Conservation (phyloP, 2,888 invertebrate genomes). For the Cantharis lateralis region DNA sequence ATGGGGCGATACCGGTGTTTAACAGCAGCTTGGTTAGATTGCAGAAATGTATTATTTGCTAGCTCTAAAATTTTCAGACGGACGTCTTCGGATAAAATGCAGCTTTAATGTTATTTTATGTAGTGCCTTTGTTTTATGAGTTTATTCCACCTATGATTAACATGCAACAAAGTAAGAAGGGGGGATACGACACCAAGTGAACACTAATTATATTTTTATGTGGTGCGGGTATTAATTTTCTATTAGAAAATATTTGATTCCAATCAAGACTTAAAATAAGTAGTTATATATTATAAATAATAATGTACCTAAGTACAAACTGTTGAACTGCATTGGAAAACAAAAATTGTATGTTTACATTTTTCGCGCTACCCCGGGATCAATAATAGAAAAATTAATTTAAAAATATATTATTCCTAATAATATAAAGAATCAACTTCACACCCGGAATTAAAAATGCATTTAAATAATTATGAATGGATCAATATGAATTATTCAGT, state of each 20-base stretch:
- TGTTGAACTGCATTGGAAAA: too few species aligned
- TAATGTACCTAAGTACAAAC: too few species aligned
- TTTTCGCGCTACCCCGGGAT: too few species aligned
- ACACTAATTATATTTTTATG: neutral
- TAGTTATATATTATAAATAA: too few species aligned
- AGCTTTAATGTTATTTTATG: neutral
- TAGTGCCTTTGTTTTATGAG: neutral
- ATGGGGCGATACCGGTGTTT: neutral
- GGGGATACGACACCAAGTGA: neutral
- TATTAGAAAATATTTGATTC: neutral
- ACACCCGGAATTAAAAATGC: too few species aligned
- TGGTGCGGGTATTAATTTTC: neutral
- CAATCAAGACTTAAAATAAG: neutral
- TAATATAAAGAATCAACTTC: too few species aligned
- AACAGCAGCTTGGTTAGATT: neutral
- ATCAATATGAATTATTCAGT: too few species aligned
- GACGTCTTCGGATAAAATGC: neutral
- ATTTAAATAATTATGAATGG: too few species aligned
- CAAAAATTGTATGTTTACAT: too few species aligned
- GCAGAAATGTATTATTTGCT: neutral
- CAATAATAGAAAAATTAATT: too few species aligned
- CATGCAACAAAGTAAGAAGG: neutral
- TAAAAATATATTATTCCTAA: too few species aligned
- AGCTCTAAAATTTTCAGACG: neutral
- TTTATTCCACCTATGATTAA: neutral